These are phyloP conservation scores for Shargacucullia verbasci DNA, from an alignment of 2,888 invertebrate species.

Conservation along the genomic window DNA sequence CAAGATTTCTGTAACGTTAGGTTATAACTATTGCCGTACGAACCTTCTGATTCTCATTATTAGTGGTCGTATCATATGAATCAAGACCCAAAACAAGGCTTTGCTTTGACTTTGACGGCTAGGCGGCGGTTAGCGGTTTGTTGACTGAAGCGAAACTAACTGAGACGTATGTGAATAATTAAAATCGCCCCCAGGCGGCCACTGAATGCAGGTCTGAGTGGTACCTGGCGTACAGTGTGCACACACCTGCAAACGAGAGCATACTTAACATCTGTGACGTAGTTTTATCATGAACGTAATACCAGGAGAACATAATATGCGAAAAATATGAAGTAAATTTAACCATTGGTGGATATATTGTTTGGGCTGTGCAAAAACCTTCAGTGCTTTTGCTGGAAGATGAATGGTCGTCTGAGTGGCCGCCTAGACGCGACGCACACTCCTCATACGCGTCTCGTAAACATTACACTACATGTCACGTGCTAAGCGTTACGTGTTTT, in stretches of 20 bases:
- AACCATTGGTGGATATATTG: too few relatives aligned
- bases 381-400: too few relatives aligned
- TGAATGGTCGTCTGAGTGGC: too few relatives aligned
- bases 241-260: constrained; percentile 7
- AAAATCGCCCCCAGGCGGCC: constrained; percentile 26
- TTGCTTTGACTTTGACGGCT: constrained; percentile 20
- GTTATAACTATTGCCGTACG: too few relatives aligned
- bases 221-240: constrained; percentile 22
- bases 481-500: too few relatives aligned
- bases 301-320: constrained; percentile 4
- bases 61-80: constrained; percentile 1
- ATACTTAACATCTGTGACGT: background rate
- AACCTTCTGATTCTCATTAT: constrained; percentile 6
- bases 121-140: constrained; percentile 23
- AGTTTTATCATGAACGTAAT: background rate
- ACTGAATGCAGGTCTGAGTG: constrained; percentile 28
- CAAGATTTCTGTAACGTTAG: too few relatives aligned
- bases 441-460: too few relatives aligned
- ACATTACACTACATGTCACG: too few relatives aligned
- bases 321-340: too few relatives aligned
- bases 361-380: too few relatives aligned
- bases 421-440: too few relatives aligned
- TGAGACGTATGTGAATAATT: constrained; percentile 38
- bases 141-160: constrained; percentile 25
- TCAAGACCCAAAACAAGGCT: constrained; percentile 3